Evolutionary conservation across 2,888 invertebrate species (phyloP).

Genomic region (Amaurobius ferox): DNA sequence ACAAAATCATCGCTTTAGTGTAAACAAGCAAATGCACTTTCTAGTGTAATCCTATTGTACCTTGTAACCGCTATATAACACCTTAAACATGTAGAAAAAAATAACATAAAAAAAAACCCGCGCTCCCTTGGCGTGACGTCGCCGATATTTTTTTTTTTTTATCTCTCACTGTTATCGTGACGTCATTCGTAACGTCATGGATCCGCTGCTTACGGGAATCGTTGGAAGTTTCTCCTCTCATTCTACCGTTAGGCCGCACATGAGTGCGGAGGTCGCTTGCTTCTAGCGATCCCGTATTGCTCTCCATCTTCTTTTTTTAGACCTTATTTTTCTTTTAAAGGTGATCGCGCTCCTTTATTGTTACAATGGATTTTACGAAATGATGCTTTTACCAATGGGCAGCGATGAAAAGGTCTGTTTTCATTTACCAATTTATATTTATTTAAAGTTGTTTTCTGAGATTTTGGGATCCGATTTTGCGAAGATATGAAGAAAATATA

Average conservation of each 20-base stretch:
- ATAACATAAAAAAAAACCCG: neutral
- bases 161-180: conserved; percentile 32
- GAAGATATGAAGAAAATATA: too few relatives aligned
- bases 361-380: conserved; percentile 10
- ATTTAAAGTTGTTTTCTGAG: too few relatives aligned
- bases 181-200: conserved; percentile 57
- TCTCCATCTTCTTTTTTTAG: conserved; percentile 53
- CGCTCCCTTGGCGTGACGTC: conserved; percentile 27
- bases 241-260: conserved; percentile 67
- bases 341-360: neutral
- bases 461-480: too few relatives aligned
- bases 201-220: conserved; percentile 44
- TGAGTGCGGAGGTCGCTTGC: conserved; percentile 62
- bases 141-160: conserved; percentile 29
- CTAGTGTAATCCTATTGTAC: neutral
- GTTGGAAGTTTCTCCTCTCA: conserved; percentile 65
- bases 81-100: neutral
- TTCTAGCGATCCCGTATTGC: conserved; percentile 56
- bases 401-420: too few relatives aligned
- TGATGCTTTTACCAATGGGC: neutral
- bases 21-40: neutral
- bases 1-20: neutral
- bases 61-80: neutral
- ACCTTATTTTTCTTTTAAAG: neutral
- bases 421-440: too few relatives aligned